phyloP scores from a whole-genome alignment of 2,113 vertebrate genomes.

The Gila orcuttii region DNA sequence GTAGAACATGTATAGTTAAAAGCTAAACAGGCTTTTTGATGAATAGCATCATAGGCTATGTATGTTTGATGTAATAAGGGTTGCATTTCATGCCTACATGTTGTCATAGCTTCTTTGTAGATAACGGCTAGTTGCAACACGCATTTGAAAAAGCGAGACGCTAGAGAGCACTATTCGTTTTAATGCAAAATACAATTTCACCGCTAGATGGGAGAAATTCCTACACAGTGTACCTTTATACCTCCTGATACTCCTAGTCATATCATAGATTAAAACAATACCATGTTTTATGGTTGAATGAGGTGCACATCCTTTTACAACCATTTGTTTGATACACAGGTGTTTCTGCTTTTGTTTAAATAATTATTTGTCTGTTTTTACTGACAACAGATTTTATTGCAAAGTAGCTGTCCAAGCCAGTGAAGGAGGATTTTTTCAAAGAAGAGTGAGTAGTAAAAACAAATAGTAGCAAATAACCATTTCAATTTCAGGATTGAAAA shows the following conservation, averaged over 20 bases:
- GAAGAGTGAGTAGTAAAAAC: neutral
- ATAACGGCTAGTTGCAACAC: too few relatives aligned
- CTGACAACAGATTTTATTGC: neutral
- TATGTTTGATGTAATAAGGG: too few relatives aligned
- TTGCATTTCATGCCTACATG: too few relatives aligned
- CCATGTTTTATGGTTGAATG: neutral
- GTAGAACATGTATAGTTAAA: too few relatives aligned
- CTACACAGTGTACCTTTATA: neutral
- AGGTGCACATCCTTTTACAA: neutral
- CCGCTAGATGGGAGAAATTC: too few relatives aligned
- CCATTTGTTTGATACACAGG: neutral
- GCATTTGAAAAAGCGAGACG: too few relatives aligned
- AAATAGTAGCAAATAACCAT: neutral
- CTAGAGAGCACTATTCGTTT: too few relatives aligned
- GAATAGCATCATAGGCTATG: too few relatives aligned
- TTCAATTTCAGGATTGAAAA: slow-evolving; percentile 24
- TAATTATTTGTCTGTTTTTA: neutral
- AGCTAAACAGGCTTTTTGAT: too few relatives aligned
- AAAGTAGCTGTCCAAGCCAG: neutral
- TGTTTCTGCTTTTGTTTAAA: neutral
- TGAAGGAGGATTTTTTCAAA: neutral
- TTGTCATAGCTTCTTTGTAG: too few relatives aligned
- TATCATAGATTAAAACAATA: neutral
- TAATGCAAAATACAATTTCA: too few relatives aligned
- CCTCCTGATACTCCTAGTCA: neutral